Evolutionary conservation across 2,797 vertebrate species (phyloP).

Genomic region (Lithobates pipiens): DNA sequence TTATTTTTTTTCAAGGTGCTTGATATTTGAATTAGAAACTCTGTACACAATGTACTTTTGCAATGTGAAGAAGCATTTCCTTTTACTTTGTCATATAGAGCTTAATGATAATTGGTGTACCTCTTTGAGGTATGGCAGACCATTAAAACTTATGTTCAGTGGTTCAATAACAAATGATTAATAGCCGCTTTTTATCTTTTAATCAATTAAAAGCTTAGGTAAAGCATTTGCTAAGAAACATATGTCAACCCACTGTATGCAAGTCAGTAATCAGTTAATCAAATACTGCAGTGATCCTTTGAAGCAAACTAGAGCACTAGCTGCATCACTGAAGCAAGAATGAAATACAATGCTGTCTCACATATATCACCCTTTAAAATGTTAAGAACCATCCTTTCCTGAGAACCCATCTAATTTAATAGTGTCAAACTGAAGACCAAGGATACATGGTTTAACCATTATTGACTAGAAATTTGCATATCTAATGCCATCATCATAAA

Average conservation of each 20-base stretch:
- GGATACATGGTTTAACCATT: neutral
- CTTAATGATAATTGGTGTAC: conserved; percentile 42
- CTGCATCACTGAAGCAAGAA: neutral
- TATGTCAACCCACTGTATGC: conserved; percentile 34
- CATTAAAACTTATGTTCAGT: conserved; percentile 32
- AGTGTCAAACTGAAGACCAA: neutral
- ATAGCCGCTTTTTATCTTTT: conserved; percentile 22
- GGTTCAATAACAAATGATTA: conserved; percentile 38
- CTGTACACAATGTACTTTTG: neutral
- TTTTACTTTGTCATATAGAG: neutral
- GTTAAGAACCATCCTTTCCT: neutral
- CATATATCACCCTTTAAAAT: neutral
- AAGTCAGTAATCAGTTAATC: conserved; percentile 39
- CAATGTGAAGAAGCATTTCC: neutral
- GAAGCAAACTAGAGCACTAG: neutral
- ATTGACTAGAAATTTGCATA: neutral
- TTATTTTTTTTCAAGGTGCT: neutral
- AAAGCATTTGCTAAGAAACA: conserved; percentile 38
- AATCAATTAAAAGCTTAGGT: conserved; percentile 51
- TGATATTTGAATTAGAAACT: neutral
- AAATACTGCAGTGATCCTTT: conserved; percentile 11
- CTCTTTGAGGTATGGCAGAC: conserved; percentile 30
- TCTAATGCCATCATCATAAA: neutral
- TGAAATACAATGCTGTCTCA: neutral
- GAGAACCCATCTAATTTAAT: neutral